A percentile compares a stretch with the other conserved stretches of the same genome.
Evolutionary conservation across 2,888 invertebrate genomes (phyloP).

Genomic region (Callyntrura sp.): DNA sequence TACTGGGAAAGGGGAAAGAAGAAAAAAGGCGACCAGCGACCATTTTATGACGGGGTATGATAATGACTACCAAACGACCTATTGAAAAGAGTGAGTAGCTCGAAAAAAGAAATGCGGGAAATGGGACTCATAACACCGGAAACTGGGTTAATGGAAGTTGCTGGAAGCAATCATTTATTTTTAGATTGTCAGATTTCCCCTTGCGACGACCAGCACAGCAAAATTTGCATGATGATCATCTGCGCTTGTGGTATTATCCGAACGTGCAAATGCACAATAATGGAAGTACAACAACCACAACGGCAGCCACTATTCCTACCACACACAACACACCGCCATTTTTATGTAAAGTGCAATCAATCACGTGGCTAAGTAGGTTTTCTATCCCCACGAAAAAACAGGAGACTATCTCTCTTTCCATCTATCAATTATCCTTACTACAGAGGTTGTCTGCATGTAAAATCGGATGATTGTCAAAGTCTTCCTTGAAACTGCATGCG

Average conservation of each 20-base stretch:
- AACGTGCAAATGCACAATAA: neutral
- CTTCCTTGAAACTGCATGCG: too few relatives aligned
- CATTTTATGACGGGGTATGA: neutral
- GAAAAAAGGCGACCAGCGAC: neutral
- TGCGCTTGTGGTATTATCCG: neutral
- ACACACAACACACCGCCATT: neutral
- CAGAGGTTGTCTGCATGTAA: neutral
- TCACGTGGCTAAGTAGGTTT: conserved; percentile 28
- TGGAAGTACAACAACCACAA: neutral
- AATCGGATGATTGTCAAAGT: neutral
- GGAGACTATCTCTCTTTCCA: neutral
- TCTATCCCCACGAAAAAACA: conserved; percentile 23
- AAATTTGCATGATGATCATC: conserved; percentile 33
- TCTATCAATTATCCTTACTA: conserved; percentile 25
- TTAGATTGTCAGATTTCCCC: conserved; percentile 13
- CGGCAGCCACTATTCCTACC: neutral
- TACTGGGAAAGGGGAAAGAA: too few relatives aligned
- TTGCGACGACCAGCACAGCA: neutral
- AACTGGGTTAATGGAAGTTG: conserved; percentile 48
- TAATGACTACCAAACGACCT: neutral
- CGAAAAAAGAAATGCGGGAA: too few relatives aligned
- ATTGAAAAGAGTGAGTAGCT: neutral
- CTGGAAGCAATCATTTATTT: conserved; percentile 35
- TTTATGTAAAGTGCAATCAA: conserved; percentile 59
- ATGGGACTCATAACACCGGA: conserved; percentile 4